Evolutionary conservation across 2,797 vertebrate species (phyloP), one percentile per base, ranked within the genome.

Genomic region (Anas flavirostris): DNA sequence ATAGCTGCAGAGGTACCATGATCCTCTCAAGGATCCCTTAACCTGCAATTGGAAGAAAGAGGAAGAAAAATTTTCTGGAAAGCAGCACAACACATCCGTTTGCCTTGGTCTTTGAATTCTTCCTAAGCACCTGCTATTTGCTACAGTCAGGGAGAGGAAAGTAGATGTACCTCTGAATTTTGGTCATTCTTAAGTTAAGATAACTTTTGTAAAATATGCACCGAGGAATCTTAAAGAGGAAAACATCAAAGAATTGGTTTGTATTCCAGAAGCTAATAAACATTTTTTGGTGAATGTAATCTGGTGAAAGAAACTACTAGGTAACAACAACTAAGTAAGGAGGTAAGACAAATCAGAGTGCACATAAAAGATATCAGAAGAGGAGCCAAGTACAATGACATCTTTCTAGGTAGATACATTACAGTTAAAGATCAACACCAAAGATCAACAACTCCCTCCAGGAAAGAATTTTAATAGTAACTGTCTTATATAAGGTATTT

Each of bases 361-460:
- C 22, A 9, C 13, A 55, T 73, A 59, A 91, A 88, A 82, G 58
- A 84, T 18, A 62, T 63, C 67, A 69, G 56, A 88, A 86, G 33
- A 86, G 56, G 5, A 93, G 23, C 16, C 58, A 94, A 62, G 37
- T 66, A 75, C n/a, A 67, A 53, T 46, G 35, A 58, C 12, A 7
- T 43, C 33, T 73, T 91, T 90, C 37, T 73, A 33, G 50, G 44
- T 77, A 88, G 62, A 82, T 43, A 86, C 1, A 39, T 86, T 82
- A 79, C 78, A 88, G n/a, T 37, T 84, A 59, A 93, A 88, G 33
- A 70, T 52, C 84, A 94, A 68, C 46, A 85, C n/a, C 60, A 73
- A 87, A 93, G 22, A 88, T 53, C 55, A 93, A 44, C 33, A 73
- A 4, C 13, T 58, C 66, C 44, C 15, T 81, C n/a, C 50, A 69